Evolutionary conservation across 2,888 invertebrate genomes (phyloP).

Genomic region (Frankliniella intonsa): DNA sequence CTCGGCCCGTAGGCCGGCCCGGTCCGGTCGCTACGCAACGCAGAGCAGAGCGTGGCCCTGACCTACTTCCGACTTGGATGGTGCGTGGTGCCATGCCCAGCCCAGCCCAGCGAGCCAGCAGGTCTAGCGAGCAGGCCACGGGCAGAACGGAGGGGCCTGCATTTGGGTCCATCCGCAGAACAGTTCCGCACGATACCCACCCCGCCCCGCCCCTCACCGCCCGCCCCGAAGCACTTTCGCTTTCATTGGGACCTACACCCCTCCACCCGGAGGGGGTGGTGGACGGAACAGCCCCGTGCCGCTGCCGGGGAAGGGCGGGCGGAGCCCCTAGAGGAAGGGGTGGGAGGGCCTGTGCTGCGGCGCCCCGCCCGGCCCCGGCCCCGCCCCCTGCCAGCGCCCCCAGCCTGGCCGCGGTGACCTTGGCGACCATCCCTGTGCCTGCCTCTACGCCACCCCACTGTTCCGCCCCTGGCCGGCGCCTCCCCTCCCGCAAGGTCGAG

Average conservation of each 20-base stretch:
- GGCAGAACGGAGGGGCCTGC: not conserved
- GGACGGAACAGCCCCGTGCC: not conserved
- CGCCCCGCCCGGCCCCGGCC: not conserved
- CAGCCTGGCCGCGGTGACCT: conserved; percentile 38
- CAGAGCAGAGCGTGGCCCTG: conserved; percentile 42
- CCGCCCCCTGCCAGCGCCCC: too few relatives aligned
- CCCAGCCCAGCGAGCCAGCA: not conserved
- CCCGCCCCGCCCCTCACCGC: not conserved
- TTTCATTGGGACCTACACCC: conserved; percentile 43
- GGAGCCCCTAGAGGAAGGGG: too few relatives aligned
- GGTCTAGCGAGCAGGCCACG: not conserved
- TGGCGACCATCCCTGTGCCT: not conserved
- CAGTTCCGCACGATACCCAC: too few relatives aligned
- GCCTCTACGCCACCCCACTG: not conserved
- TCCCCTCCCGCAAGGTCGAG: conserved; percentile 27
- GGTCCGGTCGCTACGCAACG: not conserved
- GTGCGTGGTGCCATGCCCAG: conserved; percentile 39
- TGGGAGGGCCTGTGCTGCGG: too few relatives aligned
- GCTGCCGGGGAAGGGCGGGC: conserved; percentile 21
- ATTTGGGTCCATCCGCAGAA: too few relatives aligned
- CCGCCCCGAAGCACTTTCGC: conserved; percentile 44
- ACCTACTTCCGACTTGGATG: conserved; percentile 57
- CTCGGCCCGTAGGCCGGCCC: conserved; percentile 39
- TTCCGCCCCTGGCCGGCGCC: not conserved
- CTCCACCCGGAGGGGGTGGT: conserved; percentile 35